Conservation (phyloP, 2,888 invertebrate species). For the Patella ulyssiponensis region DNA sequence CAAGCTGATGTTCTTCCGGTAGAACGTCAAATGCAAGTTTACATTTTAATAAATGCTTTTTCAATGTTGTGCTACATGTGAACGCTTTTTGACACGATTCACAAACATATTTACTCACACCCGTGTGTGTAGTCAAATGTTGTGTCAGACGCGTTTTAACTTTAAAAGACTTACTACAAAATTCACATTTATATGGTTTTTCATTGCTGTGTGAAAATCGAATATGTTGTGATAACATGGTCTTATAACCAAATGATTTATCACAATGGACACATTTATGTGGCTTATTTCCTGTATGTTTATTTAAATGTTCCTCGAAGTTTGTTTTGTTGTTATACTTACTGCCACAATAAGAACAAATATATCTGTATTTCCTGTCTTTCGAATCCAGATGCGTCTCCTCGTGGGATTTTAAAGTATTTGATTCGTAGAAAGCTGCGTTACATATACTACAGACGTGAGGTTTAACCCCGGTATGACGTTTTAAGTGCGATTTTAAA, state of each 20-base stretch:
- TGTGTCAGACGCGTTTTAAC: conserved; percentile 46
- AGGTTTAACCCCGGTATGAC: conserved; percentile 44
- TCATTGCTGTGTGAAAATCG: conserved; percentile 48
- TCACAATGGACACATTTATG: conserved; percentile 52
- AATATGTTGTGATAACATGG: conserved; percentile 52
- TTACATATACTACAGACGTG: conserved; percentile 41
- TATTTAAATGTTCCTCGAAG: conserved; percentile 55
- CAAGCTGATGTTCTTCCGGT: neutral
- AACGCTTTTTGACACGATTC: conserved; percentile 44
- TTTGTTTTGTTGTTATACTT: conserved; percentile 46
- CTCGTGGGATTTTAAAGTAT: conserved; percentile 48
- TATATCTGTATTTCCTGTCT: conserved; percentile 44
- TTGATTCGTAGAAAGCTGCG: conserved; percentile 40
- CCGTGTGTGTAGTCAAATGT: conserved; percentile 52
- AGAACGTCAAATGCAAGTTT: conserved; percentile 26
- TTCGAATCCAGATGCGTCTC: conserved; percentile 52
- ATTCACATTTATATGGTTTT: conserved; percentile 49
- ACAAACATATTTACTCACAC: conserved; percentile 48
- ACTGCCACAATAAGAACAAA: conserved; percentile 51
- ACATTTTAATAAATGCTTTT: conserved; percentile 48
- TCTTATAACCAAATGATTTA: conserved; percentile 50
- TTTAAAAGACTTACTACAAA: conserved; percentile 55
- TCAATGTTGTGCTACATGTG: conserved; percentile 41
- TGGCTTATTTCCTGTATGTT: conserved; percentile 57
- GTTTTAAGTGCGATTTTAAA: conserved; percentile 46